Evolutionary conservation across 2,888 invertebrate genomes (phyloP), one percentile per base, ranked within the genome.

Genomic region (Oegoconia quadripuncta): DNA sequence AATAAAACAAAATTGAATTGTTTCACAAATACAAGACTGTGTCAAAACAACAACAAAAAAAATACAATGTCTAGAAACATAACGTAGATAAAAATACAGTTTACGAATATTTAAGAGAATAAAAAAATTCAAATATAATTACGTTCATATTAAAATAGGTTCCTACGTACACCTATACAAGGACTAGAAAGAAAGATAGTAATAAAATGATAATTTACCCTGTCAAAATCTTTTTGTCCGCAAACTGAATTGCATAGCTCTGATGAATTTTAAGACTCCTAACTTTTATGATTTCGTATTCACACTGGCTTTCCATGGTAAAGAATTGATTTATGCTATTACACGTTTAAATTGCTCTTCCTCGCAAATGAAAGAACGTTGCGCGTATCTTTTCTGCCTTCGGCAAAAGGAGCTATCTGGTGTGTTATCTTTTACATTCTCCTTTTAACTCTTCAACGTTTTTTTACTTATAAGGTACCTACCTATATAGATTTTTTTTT

Each of bases 241-340:
- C 46, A 57, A 58, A 59, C 62, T 61, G 62, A 69, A 68, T 67
- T 64, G 65, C 64, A 62, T 50, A 54, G 50, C 59, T 44, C 48
- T 56, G 55, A 61, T 72, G 71, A 74, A 74, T 75, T 69, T 68
- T 64, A 74, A 73, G 67, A 64, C 61, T 63, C 52, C 50, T 52
- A 56, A 64, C 58, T 62, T 63, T 68, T 65, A 62, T 54, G 59
- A 71, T 67, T 74, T 64, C 55, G 66, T 70, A 75, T 74, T 73
- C 73, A 57, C 48, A 49, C 49, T 55, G 62, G 50, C 60, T 61
- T 53, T 53, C 56, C 52, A 51, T 56, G 67, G 67, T 57, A 64
- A 59, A 61, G 60, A 72, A 72, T 70, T 71, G 70, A 74, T 74
- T 73, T 73, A 73, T 71, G 66, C 64, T 66, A 63, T 69, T 67